Evolutionary conservation across 2,797 vertebrate species (phyloP), one percentile per base, ranked within the genome.

Genomic region (Pipistrellus kuhlii): DNA sequence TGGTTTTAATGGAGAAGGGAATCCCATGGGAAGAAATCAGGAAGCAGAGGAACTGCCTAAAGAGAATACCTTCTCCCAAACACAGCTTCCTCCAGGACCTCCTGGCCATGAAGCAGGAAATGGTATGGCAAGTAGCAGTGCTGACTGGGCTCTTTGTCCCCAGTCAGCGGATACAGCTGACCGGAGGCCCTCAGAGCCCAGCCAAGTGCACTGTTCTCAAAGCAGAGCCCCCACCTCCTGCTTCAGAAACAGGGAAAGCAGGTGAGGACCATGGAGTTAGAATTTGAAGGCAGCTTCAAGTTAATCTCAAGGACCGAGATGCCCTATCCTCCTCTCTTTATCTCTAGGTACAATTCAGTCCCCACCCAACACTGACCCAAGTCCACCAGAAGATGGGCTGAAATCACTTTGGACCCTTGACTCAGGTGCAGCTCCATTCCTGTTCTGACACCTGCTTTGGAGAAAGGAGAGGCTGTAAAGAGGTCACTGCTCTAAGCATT

Each of bases 161-260:
- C 35, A 53, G 25, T 64, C 30, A 57, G 62, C 35, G 15, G 94
- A 97, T 81, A 95, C 94, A 95, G 86, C 91, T 91, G 93, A 95
- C 86, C 2, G 0, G 68, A 32, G 51, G 83, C 82, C 59, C 57
- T 41, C 62, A 86, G 38, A 90, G 82, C 71, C 71, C 25, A 41
- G 76, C 77, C 94, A 88, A 91, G 75, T 30, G 5, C 57, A 51
- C 18, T 27, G 35, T 44, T 95, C 78, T 81, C 62, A n/a, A 88
- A 80, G 78, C n/a, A 8, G 7, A 93, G 41, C 77, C 82, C 82
- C 46, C 73, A 75, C 62, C 72, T 89, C 80, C 71, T 48, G 55
- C 91, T 85, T 94, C 80, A 64, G 78, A 41, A 51, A 32, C 66
- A 69, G 23, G 48, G 38, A 80, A 62, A 27, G 25, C 75, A 76